Evolutionary conservation across 2,888 invertebrate species (phyloP).

Genomic region (Aspidiotus destructor): DNA sequence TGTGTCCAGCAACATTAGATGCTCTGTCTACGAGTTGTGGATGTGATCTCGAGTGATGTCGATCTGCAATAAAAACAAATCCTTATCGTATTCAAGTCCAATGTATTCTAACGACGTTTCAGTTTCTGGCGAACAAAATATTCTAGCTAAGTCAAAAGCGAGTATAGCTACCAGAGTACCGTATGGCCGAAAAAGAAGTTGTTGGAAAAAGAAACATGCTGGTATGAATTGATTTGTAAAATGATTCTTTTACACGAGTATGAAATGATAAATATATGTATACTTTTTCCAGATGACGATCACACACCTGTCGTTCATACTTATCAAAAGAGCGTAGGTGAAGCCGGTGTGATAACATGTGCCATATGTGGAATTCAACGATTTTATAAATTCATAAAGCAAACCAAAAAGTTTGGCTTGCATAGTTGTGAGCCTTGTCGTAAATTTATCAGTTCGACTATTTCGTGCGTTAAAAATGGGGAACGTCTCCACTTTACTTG

Average conservation of each 20-base stretch:
- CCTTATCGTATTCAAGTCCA: too few species aligned
- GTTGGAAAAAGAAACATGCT: slow-evolving; percentile 25
- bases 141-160: not conserved
- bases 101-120: too few species aligned
- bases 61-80: too few species aligned
- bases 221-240: not conserved
- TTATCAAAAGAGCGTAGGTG: slow-evolving; percentile 13
- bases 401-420: slow-evolving; percentile 72
- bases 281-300: not conserved
- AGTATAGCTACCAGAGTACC: slow-evolving; percentile 15
- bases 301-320: not conserved
- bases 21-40: too few species aligned
- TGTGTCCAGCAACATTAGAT: too few species aligned
- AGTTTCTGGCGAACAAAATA: too few species aligned
- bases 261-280: not conserved
- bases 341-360: slow-evolving; percentile 49
- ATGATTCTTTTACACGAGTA: not conserved
- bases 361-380: slow-evolving; percentile 69
- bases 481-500: slow-evolving; percentile 16
- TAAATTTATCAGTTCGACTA: slow-evolving; percentile 74
- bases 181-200: slow-evolving; percentile 27
- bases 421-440: slow-evolving; percentile 76
- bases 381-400: slow-evolving; percentile 64
- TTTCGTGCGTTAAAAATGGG: slow-evolving; percentile 39
- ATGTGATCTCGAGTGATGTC: too few species aligned